phyloP scores from a whole-genome alignment of 1,140 invertebrate genomes.

The Eupeodes corollae region DNA sequence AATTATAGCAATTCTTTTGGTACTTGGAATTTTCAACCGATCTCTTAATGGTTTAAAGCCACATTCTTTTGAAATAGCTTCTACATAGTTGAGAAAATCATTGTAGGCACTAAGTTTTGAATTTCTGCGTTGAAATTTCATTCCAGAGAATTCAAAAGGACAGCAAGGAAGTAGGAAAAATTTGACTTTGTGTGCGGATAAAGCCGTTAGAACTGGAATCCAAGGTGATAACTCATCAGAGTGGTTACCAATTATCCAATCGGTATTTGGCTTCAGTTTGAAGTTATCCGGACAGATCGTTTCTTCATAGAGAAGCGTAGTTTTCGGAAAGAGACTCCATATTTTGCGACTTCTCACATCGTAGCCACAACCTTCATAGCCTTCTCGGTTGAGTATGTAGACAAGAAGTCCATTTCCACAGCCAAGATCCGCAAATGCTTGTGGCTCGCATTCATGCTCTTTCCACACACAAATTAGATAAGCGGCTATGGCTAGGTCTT shows the following conservation, averaged over 20 bases:
- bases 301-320: slow-evolving; percentile 40
- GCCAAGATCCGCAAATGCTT: slow-evolving; percentile 81
- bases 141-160: slow-evolving; percentile 78
- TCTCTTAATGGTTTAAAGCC: slow-evolving; percentile 69
- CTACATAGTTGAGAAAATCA: slow-evolving; percentile 73
- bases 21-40: slow-evolving; percentile 88
- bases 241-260: slow-evolving; percentile 98
- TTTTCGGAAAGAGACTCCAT: slow-evolving; percentile 66
- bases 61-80: slow-evolving; percentile 55
- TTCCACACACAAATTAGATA: slow-evolving; percentile 80
- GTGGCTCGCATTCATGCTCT: slow-evolving; percentile 27
- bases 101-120: slow-evolving; percentile 62
- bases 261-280: slow-evolving; percentile 59
- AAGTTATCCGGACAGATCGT: slow-evolving; percentile 59
- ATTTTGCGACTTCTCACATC: slow-evolving; percentile 84
- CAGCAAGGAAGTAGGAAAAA: slow-evolving; percentile 94
- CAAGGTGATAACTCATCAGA: slow-evolving; percentile 97
- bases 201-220: slow-evolving; percentile 86
- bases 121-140: slow-evolving; percentile 62
- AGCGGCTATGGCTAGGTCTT: slow-evolving; percentile 89
- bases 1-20: slow-evolving; percentile 78
- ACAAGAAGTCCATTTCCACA: slow-evolving; percentile 95
- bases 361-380: slow-evolving; percentile 73
- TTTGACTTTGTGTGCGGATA: slow-evolving; percentile 52
- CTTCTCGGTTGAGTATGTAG: slow-evolving; percentile 74